phyloP scores from a whole-genome alignment of 2,797 vertebrate genomes.

The Dipus sagitta region DNA sequence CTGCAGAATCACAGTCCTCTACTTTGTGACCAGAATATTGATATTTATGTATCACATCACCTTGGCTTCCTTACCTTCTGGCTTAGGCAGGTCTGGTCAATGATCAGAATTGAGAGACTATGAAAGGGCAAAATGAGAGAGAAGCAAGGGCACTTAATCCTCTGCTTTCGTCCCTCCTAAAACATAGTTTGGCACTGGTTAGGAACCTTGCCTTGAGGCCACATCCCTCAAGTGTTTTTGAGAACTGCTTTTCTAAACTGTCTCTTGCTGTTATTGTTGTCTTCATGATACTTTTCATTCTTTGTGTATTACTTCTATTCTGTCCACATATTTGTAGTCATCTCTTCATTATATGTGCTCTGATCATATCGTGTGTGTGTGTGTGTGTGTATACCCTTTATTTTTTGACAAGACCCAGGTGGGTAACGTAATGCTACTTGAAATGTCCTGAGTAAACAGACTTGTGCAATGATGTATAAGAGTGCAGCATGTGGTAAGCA shows the following conservation, averaged over 20 bases:
- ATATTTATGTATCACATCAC: neutral
- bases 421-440: neutral
- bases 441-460: neutral
- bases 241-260: neutral
- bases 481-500: neutral
- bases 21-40: neutral
- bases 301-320: neutral
- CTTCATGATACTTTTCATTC: neutral
- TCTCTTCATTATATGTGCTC: neutral
- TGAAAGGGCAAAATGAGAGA: neutral
- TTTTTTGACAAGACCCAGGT: neutral
- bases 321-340: neutral
- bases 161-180: neutral
- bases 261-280: neutral
- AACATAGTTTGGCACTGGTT: neutral
- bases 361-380: neutral
- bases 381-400: neutral
- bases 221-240: neutral
- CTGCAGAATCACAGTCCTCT: neutral
- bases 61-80: neutral
- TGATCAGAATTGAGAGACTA: neutral
- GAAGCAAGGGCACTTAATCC: neutral
- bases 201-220: neutral
- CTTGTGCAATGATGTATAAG: neutral
- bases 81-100: neutral